Conservation (phyloP, 2,113 vertebrate species). For the Gadus chalcogrammus region DNA sequence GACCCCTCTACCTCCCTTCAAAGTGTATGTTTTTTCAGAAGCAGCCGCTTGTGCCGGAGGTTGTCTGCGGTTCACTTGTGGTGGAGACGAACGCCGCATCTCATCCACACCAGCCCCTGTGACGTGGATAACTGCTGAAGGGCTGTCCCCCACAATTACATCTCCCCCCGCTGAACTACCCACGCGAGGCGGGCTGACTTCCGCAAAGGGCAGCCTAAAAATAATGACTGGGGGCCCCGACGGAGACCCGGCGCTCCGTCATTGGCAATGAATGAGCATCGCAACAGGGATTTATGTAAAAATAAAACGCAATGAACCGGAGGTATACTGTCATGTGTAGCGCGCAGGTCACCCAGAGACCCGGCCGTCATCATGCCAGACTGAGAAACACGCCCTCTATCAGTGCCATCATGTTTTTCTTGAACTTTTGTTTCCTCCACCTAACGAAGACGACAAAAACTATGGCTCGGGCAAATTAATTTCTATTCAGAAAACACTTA, state of each 20-base stretch:
- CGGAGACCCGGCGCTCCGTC: constrained; percentile 22
- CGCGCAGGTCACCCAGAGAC: too few relatives aligned
- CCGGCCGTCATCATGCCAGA: too few relatives aligned
- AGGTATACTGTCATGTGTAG: too few relatives aligned
- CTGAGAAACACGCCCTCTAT: too few relatives aligned
- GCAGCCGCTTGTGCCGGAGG: background rate
- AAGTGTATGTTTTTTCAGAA: too few relatives aligned
- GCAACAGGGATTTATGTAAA: constrained; percentile 16
- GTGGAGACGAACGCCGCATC: constrained; percentile 40
- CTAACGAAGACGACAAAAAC: too few relatives aligned
- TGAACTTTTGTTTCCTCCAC: too few relatives aligned
- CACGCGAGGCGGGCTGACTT: constrained; percentile 38
- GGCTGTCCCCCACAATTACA: constrained; percentile 63
- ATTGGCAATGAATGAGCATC: constrained; percentile 31
- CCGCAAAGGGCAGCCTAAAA: constrained; percentile 62
- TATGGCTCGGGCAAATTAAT: too few relatives aligned
- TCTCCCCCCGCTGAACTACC: constrained; percentile 47
- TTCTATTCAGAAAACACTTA: too few relatives aligned
- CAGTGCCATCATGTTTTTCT: too few relatives aligned
- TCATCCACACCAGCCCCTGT: constrained; percentile 47
- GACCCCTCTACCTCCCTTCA: too few relatives aligned
- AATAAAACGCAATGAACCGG: too few relatives aligned
- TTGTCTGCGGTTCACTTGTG: constrained; percentile 20
- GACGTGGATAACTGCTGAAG: constrained; percentile 68
- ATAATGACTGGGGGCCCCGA: constrained; percentile 48